phyloP scores from a whole-genome alignment of 2,797 vertebrate genomes.

The Macropus fuliginosus region DNA sequence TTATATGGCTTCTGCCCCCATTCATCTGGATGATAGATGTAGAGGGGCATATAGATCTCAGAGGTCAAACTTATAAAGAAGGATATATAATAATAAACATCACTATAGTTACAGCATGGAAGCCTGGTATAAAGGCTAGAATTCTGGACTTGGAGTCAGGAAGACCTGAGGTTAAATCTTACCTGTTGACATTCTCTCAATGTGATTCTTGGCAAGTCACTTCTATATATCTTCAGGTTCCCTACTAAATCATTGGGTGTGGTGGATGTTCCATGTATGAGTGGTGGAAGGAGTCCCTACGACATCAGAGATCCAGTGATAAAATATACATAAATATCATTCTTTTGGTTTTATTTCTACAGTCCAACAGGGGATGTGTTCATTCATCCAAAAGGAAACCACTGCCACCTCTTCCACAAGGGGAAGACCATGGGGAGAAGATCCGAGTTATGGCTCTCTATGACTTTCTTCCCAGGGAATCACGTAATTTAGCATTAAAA shows the following conservation, averaged over 20 bases:
- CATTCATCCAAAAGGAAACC: conserved; percentile 86
- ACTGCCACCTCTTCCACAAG: conserved; percentile 84
- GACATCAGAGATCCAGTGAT: not conserved
- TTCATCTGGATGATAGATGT: not conserved
- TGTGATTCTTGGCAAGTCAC: not conserved
- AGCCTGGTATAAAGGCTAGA: not conserved
- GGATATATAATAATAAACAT: not conserved
- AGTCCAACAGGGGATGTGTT: conserved; percentile 80
- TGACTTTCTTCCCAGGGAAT: conserved; percentile 89
- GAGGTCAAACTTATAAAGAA: not conserved
- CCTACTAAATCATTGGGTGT: not conserved
- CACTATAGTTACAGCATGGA: not conserved
- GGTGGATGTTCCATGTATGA: not conserved
- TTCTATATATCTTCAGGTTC: not conserved
- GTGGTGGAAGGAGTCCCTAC: not conserved
- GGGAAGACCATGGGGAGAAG: conserved; percentile 74
- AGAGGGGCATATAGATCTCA: not conserved
- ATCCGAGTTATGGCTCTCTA: conserved; percentile 89
- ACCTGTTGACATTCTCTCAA: not conserved
- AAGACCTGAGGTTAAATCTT: not conserved
- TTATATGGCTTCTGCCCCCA: not conserved
- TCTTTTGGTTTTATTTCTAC: conserved; percentile 19
- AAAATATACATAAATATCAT: not conserved
- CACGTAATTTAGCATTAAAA: conserved; percentile 86
- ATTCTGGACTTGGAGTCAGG: not conserved